These are phyloP conservation scores for Brienomyrus longianalis DNA, from an alignment of 2,113 vertebrate species.

Conservation along the genomic window DNA sequence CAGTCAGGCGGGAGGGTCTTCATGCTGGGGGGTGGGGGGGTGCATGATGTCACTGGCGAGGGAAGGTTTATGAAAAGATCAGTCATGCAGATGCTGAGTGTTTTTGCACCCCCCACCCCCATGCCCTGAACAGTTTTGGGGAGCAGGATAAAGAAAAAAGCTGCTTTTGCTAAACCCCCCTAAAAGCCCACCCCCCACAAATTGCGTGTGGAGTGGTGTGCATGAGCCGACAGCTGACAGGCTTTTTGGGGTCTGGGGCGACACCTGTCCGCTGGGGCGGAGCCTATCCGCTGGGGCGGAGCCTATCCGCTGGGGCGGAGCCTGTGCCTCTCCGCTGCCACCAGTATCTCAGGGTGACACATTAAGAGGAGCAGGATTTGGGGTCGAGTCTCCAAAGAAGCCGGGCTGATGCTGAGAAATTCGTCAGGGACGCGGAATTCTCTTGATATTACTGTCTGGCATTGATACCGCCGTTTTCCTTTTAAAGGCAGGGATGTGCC, in stretches of 20 bases:
- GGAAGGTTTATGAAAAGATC: background rate
- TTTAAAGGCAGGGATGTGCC: background rate
- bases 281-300: too few relatives aligned
- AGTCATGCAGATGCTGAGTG: background rate
- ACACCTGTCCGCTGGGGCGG: background rate
- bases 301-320: too few relatives aligned
- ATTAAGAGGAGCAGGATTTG: background rate
- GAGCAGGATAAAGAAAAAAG: background rate
- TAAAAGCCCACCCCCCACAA: background rate
- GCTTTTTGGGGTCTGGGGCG: background rate
- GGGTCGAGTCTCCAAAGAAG: background rate
- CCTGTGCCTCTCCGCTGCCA: too few relatives aligned
- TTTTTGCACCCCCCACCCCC: background rate
- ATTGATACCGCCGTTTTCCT: background rate
- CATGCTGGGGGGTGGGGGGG: conserved; percentile 31
- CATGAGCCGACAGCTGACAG: background rate
- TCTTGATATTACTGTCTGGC: background rate
- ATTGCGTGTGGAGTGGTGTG: background rate
- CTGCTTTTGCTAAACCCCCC: background rate
- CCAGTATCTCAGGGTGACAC: background rate
- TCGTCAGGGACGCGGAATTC: background rate
- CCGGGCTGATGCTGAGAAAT: background rate
- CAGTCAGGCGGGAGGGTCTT: background rate
- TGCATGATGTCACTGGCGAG: background rate
- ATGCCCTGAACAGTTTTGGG: background rate